phyloP scores from a whole-genome alignment of 1,140 invertebrate genomes.

The Drosophila equinoxialis region DNA sequence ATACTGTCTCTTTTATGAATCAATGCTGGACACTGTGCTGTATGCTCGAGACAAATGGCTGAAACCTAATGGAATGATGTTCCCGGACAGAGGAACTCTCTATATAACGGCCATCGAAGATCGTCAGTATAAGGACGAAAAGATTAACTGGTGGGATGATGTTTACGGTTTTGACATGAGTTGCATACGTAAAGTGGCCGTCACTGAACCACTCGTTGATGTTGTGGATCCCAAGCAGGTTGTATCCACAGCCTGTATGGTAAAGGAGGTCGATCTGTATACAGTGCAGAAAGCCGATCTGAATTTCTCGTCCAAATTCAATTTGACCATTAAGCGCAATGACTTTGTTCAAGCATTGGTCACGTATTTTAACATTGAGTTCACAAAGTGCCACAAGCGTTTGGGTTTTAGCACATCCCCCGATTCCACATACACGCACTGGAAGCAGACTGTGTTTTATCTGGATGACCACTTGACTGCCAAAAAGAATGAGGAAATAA shows the following conservation, averaged over 20 bases:
- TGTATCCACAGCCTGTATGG: constrained; percentile 94
- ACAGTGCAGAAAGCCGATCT: constrained; percentile 97
- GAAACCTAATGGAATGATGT: constrained; percentile 90
- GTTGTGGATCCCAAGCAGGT: constrained; percentile 99
- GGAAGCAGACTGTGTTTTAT: constrained; percentile 99
- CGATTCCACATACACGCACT: constrained; percentile 98
- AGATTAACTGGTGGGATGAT: constrained; percentile 99
- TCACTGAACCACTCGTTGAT: constrained; percentile 98
- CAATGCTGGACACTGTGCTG: constrained; percentile 97
- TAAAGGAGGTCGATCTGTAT: constrained; percentile 99
- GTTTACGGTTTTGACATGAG: constrained; percentile 99
- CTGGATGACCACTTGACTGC: constrained; percentile 98
- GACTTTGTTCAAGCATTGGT: constrained; percentile 99
- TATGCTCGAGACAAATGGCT: constrained; percentile 98
- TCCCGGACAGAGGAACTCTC: constrained; percentile 94
- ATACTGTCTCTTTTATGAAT: constrained; percentile 98
- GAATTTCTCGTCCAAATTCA: constrained; percentile 95
- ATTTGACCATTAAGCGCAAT: constrained; percentile 92
- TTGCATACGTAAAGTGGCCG: constrained; percentile 98
- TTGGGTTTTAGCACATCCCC: constrained; percentile 99
- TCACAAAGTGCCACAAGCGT: constrained; percentile 99
- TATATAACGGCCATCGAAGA: constrained; percentile 98
- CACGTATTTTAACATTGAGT: constrained; percentile 99
- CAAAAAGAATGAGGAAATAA: constrained; percentile 96
- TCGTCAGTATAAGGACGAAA: constrained; percentile 99